Conservation (phyloP, 1,140 invertebrate genomes). For the Vanessa tameamea region DNA sequence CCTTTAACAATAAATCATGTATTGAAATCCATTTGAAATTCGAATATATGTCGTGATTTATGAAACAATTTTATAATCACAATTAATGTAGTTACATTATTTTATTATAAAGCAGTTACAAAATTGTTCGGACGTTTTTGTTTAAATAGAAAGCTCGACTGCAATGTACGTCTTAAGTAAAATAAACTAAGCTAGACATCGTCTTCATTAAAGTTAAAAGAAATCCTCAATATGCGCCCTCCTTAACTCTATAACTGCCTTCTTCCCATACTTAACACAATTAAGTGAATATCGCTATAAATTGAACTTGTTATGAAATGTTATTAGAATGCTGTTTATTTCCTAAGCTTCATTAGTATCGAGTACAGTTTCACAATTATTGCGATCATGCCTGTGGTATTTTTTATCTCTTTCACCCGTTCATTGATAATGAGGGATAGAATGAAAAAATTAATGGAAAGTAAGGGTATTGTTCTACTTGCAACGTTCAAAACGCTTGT, state of each 20-base stretch:
- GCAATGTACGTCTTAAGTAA: not conserved
- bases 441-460: not conserved
- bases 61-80: too few relatives aligned
- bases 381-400: conserved; percentile 8
- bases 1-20: too few relatives aligned
- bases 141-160: too few relatives aligned
- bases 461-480: not conserved
- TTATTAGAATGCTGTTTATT: conserved; percentile 34
- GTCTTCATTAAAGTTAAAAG: conserved; percentile 10
- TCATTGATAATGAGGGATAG: conserved; percentile 9
- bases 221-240: conserved; percentile 3
- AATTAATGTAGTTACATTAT: too few relatives aligned
- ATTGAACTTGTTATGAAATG: conserved; percentile 40
- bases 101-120: too few relatives aligned
- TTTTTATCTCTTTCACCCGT: conserved; percentile 11
- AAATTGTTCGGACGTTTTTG: too few relatives aligned
- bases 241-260: conserved; percentile 12
- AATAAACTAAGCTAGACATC: not conserved
- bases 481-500: not conserved
- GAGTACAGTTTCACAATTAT: conserved; percentile 27
- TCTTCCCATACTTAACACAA: conserved; percentile 35
- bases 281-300: conserved; percentile 32
- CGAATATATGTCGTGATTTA: too few relatives aligned
- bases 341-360: conserved; percentile 37
- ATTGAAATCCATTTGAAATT: too few relatives aligned